Evolutionary conservation across 1,140 invertebrate genomes (phyloP).

Genomic region (Lucilia sericata): DNA sequence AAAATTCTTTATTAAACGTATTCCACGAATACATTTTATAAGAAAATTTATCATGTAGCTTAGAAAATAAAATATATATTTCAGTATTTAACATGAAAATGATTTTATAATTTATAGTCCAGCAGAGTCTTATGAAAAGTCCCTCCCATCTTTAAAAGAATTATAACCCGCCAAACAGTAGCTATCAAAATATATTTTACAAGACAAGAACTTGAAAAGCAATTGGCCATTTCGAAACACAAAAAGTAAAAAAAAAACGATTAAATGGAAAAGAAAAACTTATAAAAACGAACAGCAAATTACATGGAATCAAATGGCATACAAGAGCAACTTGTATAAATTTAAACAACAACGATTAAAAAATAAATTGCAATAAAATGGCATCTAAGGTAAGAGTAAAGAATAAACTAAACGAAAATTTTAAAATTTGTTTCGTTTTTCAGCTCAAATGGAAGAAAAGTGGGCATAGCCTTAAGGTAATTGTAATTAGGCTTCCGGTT

Average conservation of each 20-base stretch:
- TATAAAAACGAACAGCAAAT: slow-evolving; percentile 6
- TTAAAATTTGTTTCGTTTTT: background rate
- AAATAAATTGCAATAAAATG: slow-evolving; percentile 32
- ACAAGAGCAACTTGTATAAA: background rate
- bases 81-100: slow-evolving; percentile 40
- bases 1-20: too few species aligned
- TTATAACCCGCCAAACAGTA: slow-evolving; percentile 42
- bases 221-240: slow-evolving; percentile 1
- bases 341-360: slow-evolving; percentile 33
- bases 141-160: slow-evolving; percentile 21
- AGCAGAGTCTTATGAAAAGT: background rate
- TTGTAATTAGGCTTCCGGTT: slow-evolving; percentile 46
- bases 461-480: slow-evolving; percentile 38
- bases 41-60: background rate
- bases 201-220: slow-evolving; percentile 39
- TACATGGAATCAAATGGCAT: slow-evolving; percentile 35
- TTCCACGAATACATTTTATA: too few species aligned
- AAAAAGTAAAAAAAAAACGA: background rate
- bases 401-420: background rate
- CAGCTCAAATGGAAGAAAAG: slow-evolving; percentile 1
- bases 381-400: background rate
- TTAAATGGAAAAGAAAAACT: slow-evolving; percentile 29
- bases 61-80: background rate
- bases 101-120: slow-evolving; percentile 39
- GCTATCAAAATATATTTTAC: slow-evolving; percentile 42